A percentile compares a stretch with the other conserved stretches of the same genome.
These are phyloP conservation scores for Machimus rusticus DNA, from an alignment of 2,888 invertebrate species.

Conservation along the genomic window DNA sequence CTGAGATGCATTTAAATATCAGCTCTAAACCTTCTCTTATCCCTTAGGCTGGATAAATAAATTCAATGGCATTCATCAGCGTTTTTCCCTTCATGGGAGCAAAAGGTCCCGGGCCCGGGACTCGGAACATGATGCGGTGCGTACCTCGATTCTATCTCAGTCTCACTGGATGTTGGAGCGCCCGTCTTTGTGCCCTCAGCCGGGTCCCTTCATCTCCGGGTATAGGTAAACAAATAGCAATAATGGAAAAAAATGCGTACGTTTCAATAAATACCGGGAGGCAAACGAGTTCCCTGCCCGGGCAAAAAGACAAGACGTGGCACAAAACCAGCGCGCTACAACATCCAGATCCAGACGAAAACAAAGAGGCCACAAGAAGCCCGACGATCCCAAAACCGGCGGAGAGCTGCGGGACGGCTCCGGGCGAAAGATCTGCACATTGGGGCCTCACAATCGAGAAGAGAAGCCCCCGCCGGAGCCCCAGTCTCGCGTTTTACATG, in stretches of 20 bases:
- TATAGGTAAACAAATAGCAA: conserved; percentile 41
- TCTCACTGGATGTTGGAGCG: background rate
- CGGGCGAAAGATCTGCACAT: background rate
- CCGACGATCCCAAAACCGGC: background rate
- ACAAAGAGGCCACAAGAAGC: background rate
- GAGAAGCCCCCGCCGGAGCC: background rate
- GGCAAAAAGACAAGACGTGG: conserved; percentile 5
- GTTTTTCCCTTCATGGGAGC: conserved; percentile 9
- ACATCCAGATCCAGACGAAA: background rate
- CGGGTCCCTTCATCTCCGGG: background rate
- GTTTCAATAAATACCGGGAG: conserved; percentile 41
- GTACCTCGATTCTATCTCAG: background rate
- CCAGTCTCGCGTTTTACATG: background rate
- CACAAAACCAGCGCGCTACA: background rate
- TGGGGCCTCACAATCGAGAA: conserved; percentile 2
- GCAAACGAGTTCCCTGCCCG: conserved; percentile 20
- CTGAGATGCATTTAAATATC: conserved; percentile 42
- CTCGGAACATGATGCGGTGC: background rate
- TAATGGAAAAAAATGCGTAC: conserved; percentile 42
- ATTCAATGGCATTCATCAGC: conserved; percentile 42
- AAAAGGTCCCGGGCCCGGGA: background rate
- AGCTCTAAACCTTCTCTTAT: conserved; percentile 37
- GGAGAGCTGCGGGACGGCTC: background rate
- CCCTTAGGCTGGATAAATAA: conserved; percentile 42
- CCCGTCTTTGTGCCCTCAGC: background rate